Percentiles rank a stretch among this genome's conserved stretches.
These are phyloP conservation scores for Lontra canadensis DNA, from an alignment of 2,113 vertebrate species.

Conservation along the genomic window DNA sequence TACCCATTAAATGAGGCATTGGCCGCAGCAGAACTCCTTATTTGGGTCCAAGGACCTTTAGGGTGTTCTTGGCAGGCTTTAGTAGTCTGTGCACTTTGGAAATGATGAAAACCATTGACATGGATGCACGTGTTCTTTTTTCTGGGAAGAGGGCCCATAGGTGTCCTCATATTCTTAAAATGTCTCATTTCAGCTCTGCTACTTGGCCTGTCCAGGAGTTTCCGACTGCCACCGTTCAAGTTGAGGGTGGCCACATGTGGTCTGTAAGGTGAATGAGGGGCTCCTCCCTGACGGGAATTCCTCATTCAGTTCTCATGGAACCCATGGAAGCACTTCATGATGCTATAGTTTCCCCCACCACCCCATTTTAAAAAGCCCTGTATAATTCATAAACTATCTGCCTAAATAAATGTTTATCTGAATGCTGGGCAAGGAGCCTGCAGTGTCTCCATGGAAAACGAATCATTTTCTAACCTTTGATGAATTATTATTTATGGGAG, in stretches of 20 bases:
- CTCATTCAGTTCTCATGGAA: background rate
- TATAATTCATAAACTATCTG: slow-evolving; percentile 78
- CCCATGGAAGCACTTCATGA: background rate
- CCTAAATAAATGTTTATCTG: slow-evolving; percentile 75
- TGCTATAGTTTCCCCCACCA: background rate
- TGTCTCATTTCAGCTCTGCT: background rate
- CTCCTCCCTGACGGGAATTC: background rate
- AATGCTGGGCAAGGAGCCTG: slow-evolving; percentile 21
- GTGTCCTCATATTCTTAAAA: background rate
- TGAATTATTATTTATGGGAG: slow-evolving; percentile 65
- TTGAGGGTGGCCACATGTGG: too few species aligned
- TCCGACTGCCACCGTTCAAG: background rate
- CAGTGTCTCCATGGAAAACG: slow-evolving; percentile 54
- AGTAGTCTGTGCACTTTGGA: background rate
- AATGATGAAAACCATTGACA: background rate
- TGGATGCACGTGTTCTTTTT: background rate
- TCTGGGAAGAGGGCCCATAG: background rate
- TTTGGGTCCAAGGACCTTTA: too few species aligned
- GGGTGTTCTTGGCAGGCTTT: background rate
- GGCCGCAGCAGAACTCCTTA: too few species aligned
- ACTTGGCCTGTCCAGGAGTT: background rate
- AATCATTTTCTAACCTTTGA: slow-evolving; percentile 65
- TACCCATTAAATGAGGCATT: background rate
- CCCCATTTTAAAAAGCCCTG: slow-evolving; percentile 37
- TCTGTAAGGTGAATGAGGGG: rapidly evolving